Evolutionary conservation across 2,797 vertebrate species (phyloP).

Genomic region (Stomatorhinus walkeri): DNA sequence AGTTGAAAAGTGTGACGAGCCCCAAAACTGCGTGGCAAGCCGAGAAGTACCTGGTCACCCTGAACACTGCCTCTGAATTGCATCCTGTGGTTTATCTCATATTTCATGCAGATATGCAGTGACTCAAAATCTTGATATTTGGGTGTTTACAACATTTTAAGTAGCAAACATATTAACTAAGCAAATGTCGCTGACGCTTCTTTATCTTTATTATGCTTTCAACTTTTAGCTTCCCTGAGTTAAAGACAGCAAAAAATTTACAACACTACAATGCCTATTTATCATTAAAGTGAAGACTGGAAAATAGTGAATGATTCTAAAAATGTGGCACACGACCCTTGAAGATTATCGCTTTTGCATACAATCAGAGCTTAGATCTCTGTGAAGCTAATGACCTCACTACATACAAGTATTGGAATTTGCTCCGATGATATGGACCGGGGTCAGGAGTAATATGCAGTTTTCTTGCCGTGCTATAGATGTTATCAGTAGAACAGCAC

Average conservation of each 20-base stretch:
- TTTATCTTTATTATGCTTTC: background rate
- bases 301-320: background rate
- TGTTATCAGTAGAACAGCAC: slow-evolving; percentile 29
- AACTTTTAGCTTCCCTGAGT: background rate
- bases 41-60: background rate
- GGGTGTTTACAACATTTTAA: background rate
- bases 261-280: background rate
- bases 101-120: background rate
- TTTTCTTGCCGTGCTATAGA: slow-evolving; percentile 22
- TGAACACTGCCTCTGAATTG: background rate
- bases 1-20: background rate
- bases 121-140: background rate
- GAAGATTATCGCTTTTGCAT: slow-evolving; percentile 1
- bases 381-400: slow-evolving; percentile 22
- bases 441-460: slow-evolving; percentile 25
- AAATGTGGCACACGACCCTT: background rate
- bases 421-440: slow-evolving; percentile 13
- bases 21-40: background rate
- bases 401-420: slow-evolving; percentile 15
- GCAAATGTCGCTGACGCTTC: background rate
- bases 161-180: background rate
- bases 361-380: slow-evolving; percentile 9
- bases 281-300: background rate
- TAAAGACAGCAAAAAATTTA: background rate
- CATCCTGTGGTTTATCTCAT: background rate